These are phyloP conservation scores for Drosophila longiperda DNA, from an alignment of 2,888 invertebrate species.

Conservation along the genomic window DNA sequence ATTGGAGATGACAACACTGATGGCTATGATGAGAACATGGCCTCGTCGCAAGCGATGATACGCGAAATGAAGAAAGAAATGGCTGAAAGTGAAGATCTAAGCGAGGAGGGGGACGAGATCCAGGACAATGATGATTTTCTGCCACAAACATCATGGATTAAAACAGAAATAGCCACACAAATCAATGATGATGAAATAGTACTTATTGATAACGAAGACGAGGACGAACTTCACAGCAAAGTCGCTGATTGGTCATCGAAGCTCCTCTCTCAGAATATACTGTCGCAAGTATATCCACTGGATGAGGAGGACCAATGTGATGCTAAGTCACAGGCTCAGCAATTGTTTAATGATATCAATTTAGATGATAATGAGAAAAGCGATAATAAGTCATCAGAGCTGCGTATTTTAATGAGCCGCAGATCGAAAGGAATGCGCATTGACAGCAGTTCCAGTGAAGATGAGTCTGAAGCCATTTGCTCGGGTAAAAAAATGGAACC, in stretches of 20 bases:
- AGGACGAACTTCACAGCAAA: slow-evolving; percentile 72
- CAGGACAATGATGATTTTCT: slow-evolving; percentile 34
- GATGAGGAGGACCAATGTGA: slow-evolving; percentile 25
- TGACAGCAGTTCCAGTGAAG: slow-evolving; percentile 40
- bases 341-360: slow-evolving; percentile 7
- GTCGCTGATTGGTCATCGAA: slow-evolving; percentile 78
- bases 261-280: slow-evolving; percentile 72
- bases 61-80: slow-evolving; percentile 80
- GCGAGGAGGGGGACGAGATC: slow-evolving; percentile 24
- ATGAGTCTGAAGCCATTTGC: slow-evolving; percentile 2
- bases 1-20: slow-evolving; percentile 12
- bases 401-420: not conserved
- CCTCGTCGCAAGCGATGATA: slow-evolving; percentile 76
- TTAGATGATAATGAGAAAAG: not conserved
- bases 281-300: slow-evolving; percentile 76
- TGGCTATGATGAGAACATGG: slow-evolving; percentile 71
- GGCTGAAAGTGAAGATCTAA: slow-evolving; percentile 38
- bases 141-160: not conserved
- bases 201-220: slow-evolving; percentile 74
- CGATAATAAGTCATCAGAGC: not conserved
- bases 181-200: slow-evolving; percentile 51
- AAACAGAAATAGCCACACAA: slow-evolving; percentile 27
- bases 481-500: slow-evolving; percentile 6
- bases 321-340: slow-evolving; percentile 5
- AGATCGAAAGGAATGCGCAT: slow-evolving; percentile 31